Evolutionary conservation across 2,113 vertebrate species (phyloP).

Genomic region (Puntigrus tetrazona): DNA sequence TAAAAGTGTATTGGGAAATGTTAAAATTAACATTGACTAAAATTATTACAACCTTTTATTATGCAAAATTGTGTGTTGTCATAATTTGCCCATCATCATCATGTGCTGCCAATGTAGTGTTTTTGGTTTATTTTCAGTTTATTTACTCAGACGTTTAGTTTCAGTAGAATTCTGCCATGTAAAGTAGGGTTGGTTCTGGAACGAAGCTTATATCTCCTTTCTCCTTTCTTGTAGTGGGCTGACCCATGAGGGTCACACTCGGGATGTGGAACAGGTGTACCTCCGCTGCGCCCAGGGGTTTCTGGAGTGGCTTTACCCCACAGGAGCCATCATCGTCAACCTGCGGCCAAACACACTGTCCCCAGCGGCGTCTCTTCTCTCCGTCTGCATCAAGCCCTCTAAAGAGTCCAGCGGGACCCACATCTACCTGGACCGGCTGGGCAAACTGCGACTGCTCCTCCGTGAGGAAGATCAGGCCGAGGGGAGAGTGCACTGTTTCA

Average conservation of each 20-base stretch:
- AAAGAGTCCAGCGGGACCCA: conserved; percentile 88
- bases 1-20: no score
- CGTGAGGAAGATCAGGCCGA: conserved; percentile 78
- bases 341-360: conserved; percentile 87
- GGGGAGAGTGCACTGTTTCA: conserved; percentile 85
- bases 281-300: conserved; percentile 91
- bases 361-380: conserved; percentile 78
- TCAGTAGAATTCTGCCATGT: background rate
- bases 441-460: conserved; percentile 87
- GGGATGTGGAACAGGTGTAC: conserved; percentile 98
- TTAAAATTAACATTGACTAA: no score
- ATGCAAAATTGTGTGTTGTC: background rate
- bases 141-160: background rate
- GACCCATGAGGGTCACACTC: conserved; percentile 89
- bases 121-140: background rate
- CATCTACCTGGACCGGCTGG: conserved; percentile 95
- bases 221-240: conserved; percentile 79
- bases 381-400: conserved; percentile 92
- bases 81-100: background rate
- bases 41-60: no score
- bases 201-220: background rate
- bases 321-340: conserved; percentile 94
- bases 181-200: background rate
- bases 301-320: conserved; percentile 96
- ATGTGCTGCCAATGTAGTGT: background rate